Percentiles rank a stretch among this genome's conserved stretches.
These are phyloP conservation scores for Acanthosepion esculentum DNA, from an alignment of 2,888 invertebrate genomes.

Conservation along the genomic window DNA sequence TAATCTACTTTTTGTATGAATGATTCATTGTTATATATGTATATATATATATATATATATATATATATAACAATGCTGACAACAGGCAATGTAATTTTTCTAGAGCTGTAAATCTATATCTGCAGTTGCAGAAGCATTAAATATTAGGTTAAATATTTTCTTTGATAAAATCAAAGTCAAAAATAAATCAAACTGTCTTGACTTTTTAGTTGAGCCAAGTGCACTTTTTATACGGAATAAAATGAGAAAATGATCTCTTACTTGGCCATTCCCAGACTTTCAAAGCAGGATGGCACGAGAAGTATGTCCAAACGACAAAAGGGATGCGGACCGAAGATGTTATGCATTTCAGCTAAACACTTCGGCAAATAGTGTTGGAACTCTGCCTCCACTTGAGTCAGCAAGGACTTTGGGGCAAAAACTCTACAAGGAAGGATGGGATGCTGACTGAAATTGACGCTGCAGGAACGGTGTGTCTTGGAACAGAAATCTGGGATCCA, in stretches of 20 bases:
- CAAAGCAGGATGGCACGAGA: constrained; percentile 71
- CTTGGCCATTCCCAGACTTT: constrained; percentile 71
- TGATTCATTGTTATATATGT: too few species aligned
- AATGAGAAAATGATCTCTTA: constrained; percentile 49
- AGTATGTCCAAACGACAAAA: constrained; percentile 73
- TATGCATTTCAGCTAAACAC: constrained; percentile 62
- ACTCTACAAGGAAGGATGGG: constrained; percentile 60
- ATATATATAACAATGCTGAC: too few species aligned
- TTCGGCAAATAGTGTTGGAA: constrained; percentile 63
- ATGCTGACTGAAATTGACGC: constrained; percentile 41
- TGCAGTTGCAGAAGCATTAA: too few species aligned
- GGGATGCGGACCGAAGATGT: constrained; percentile 73
- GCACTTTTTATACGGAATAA: neutral
- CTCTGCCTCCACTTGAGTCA: constrained; percentile 51
- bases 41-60: too few species aligned
- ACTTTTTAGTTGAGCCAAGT: too few species aligned
- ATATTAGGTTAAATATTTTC: too few species aligned
- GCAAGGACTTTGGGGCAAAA: constrained; percentile 57
- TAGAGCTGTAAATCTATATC: too few species aligned
- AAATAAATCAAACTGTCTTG: too few species aligned
- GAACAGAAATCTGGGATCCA: constrained; percentile 38
- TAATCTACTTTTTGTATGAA: too few species aligned
- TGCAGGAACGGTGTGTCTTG: neutral
- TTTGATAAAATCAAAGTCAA: too few species aligned
- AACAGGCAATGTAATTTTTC: too few species aligned